These are phyloP conservation scores for Syrphus vitripennis DNA, from an alignment of 2,888 invertebrate species.

Conservation along the genomic window DNA sequence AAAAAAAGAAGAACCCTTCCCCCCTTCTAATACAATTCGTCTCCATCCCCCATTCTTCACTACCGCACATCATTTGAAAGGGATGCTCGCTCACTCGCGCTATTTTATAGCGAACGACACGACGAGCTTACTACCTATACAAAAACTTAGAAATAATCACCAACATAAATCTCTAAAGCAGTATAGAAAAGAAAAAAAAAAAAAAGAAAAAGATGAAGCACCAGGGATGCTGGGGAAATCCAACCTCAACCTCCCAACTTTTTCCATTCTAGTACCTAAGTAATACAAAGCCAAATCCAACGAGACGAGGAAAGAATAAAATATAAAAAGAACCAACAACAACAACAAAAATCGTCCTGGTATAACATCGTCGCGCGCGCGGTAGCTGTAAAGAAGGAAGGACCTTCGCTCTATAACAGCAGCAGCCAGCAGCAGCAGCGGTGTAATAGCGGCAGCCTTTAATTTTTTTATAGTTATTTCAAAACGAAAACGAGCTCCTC, in stretches of 20 bases:
- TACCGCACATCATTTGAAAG: conserved; percentile 29
- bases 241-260: background rate
- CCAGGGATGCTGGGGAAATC: conserved; percentile 36
- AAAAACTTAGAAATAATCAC: conserved; percentile 80
- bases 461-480: conserved; percentile 72
- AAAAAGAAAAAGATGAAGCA: conserved; percentile 67
- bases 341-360: conserved; percentile 14
- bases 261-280: conserved; percentile 38
- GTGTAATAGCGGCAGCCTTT: conserved; percentile 67
- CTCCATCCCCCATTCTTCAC: background rate
- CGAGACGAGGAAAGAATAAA: conserved; percentile 38
- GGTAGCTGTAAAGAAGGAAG: conserved; percentile 50
- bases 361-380: conserved; percentile 31
- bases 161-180: conserved; percentile 79
- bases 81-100: conserved; percentile 71
- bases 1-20: conserved; percentile 4
- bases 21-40: conserved; percentile 10
- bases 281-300: conserved; percentile 69
- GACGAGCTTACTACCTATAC: conserved; percentile 72
- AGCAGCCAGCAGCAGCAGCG: conserved; percentile 18
- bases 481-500: conserved; percentile 57
- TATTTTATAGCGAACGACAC: conserved; percentile 68
- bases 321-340: conserved; percentile 14
- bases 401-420: conserved; percentile 47
- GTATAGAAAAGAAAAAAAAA: too few relatives aligned